phyloP scores from a whole-genome alignment of 92 coral and sea anemone genomes.

The Bergia sp. region DNA sequence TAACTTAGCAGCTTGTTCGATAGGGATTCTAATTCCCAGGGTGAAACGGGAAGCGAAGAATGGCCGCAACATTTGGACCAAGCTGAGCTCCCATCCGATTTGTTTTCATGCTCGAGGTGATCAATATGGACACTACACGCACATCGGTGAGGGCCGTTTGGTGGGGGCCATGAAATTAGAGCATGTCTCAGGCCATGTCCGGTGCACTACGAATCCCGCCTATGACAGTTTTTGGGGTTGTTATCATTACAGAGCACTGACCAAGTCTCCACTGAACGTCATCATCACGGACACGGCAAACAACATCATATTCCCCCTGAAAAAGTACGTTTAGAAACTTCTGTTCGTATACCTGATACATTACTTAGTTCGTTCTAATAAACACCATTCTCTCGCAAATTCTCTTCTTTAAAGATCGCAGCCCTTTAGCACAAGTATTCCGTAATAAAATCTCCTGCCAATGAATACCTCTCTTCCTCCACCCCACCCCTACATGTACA shows the following conservation, averaged over 20 bases:
- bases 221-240: constrained; percentile 84
- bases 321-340: neutral
- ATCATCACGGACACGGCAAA: constrained; percentile 64
- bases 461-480: too few relatives aligned
- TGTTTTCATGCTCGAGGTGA: constrained; percentile 73
- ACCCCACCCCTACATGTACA: too few relatives aligned
- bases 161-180: constrained; percentile 74
- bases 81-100: constrained; percentile 40
- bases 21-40: constrained; percentile 13
- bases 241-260: constrained; percentile 41
- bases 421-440: too few relatives aligned
- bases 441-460: too few relatives aligned
- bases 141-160: constrained; percentile 54
- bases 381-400: neutral
- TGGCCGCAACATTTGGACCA: constrained; percentile 29
- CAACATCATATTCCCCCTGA: constrained; percentile 63
- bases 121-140: constrained; percentile 56
- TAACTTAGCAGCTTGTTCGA: neutral
- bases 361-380: neutral
- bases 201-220: constrained; percentile 69
- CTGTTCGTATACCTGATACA: neutral
- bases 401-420: too few relatives aligned
- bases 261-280: constrained; percentile 63
- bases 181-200: constrained; percentile 51
- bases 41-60: neutral